Conservation (phyloP, 2,797 vertebrate species). For the Anabacerthia variegaticeps region DNA sequence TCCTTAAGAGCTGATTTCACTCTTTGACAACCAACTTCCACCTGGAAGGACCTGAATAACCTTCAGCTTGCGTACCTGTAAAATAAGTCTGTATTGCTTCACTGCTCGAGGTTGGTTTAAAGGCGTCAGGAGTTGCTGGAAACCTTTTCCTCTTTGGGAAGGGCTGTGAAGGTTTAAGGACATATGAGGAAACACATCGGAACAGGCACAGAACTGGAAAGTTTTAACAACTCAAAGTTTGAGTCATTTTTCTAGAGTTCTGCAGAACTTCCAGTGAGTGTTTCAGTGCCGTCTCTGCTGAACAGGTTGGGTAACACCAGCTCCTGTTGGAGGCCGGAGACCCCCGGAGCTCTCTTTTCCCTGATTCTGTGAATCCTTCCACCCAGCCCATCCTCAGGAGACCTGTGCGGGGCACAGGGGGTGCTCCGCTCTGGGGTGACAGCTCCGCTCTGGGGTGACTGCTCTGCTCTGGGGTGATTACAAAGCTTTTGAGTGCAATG, state of each 20-base stretch:
- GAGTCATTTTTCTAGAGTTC: not conserved
- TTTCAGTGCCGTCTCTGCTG: not conserved
- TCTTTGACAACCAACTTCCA: not conserved
- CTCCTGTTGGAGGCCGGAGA: not conserved
- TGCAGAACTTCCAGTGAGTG: not conserved
- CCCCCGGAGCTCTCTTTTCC: not conserved
- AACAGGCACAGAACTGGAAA: not conserved
- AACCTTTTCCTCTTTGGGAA: not conserved
- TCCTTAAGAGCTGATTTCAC: not conserved
- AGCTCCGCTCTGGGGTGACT: too few relatives aligned
- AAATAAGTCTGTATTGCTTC: rapidly evolving
- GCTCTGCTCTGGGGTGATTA: rapidly evolving
- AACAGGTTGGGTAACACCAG: rapidly evolving
- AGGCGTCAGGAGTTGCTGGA: not conserved
- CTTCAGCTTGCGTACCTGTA: rapidly evolving
- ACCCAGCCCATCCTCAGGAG: rapidly evolving
- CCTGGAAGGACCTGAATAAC: not conserved
- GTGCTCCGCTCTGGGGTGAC: too few relatives aligned
- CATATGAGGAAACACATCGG: rapidly evolving
- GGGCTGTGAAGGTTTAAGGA: not conserved
- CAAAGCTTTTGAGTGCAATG: rapidly evolving
- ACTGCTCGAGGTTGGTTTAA: not conserved
- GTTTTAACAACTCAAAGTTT: not conserved
- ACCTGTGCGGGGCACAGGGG: rapidly evolving
- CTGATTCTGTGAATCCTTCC: rapidly evolving